phyloP scores from a whole-genome alignment of 2,797 vertebrate species.

The Sternarchorhynchus goeldii region DNA sequence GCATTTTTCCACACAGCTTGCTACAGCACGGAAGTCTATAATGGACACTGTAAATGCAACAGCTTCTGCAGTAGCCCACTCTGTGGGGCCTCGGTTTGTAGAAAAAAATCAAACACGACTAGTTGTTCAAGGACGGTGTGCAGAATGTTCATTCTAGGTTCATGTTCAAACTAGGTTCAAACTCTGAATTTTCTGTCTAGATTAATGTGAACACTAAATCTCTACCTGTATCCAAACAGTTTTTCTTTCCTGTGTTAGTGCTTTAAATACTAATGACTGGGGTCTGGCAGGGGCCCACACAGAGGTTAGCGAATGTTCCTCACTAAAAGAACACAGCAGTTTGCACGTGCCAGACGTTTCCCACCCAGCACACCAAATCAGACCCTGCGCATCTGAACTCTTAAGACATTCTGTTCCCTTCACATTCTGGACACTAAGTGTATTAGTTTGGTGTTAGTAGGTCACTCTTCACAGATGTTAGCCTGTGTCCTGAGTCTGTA shows the following conservation, averaged over 20 bases:
- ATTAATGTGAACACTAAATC: no score
- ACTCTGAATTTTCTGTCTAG: no score
- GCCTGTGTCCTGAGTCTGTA: no score
- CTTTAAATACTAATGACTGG: constrained; percentile 26
- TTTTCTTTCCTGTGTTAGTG: neutral
- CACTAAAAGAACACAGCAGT: constrained; percentile 62
- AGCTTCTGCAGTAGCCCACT: neutral
- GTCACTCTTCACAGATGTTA: no score
- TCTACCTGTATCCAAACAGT: no score
- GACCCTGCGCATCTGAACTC: neutral
- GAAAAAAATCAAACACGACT: no score
- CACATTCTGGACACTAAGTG: constrained; percentile 24
- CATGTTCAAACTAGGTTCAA: no score
- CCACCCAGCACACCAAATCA: neutral
- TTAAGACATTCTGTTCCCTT: neutral
- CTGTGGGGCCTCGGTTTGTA: no score
- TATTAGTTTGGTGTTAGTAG: neutral
- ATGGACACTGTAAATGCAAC: neutral
- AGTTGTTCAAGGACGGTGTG: neutral
- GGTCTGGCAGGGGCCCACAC: constrained; percentile 37
- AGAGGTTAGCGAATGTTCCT: constrained; percentile 66
- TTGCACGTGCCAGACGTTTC: constrained; percentile 55
- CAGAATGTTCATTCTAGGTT: no score
- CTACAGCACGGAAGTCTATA: neutral
- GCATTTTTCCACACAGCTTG: neutral